These are phyloP conservation scores for Murina feae DNA, from an alignment of 2,113 vertebrate species.

Conservation along the genomic window DNA sequence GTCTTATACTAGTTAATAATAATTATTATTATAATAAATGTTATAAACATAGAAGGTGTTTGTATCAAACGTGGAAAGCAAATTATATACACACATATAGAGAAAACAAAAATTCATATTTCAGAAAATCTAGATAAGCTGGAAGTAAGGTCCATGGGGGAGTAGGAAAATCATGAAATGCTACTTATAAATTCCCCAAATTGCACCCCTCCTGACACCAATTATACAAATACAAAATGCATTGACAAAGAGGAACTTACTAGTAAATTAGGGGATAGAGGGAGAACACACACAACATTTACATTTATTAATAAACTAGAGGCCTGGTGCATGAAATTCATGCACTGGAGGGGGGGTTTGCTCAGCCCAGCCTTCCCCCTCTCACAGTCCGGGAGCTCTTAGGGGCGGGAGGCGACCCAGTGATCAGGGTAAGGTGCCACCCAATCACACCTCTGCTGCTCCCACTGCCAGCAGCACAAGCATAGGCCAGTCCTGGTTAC, in stretches of 20 bases:
- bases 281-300: background rate
- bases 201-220: background rate
- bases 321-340: no score
- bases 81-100: background rate
- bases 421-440: no score
- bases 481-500: no score
- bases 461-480: no score
- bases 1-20: background rate
- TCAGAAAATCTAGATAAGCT: background rate
- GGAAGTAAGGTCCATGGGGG: background rate
- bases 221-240: background rate
- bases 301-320: background rate
- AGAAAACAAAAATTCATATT: background rate
- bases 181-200: background rate
- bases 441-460: no score
- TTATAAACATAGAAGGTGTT: background rate
- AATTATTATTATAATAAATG: background rate
- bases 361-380: no score
- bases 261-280: background rate
- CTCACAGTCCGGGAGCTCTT: no score
- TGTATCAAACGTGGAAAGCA: background rate
- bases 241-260: background rate
- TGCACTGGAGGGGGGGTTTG: no score
- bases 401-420: no score
- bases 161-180: background rate